Base-by-base conservation (phyloP, 2,888 invertebrate species). In the Apodemia hepburni region DNA sequence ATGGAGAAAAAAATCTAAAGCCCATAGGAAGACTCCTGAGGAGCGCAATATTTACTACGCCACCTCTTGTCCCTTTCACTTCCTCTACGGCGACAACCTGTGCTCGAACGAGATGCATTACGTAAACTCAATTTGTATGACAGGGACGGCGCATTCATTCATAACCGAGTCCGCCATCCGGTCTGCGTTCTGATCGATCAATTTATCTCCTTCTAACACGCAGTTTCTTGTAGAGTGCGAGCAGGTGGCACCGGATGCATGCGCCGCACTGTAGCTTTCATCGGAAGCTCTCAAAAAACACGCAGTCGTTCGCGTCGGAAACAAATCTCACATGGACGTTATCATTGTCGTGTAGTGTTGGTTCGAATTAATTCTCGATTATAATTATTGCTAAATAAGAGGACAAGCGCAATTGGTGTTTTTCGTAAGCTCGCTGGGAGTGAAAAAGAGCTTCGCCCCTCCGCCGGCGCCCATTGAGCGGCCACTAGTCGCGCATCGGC, bases 91-190 rank as follows among this genome's bases (percentile, higher is more conserved):
- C 84, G 88, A 86, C 90, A 89, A 89, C 90, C 85, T 86, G 87
- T 73, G 82, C 69, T 68, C 71, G 82, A 87, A 76, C 74, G 87
- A 84, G 87, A 86, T 75, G 65, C 70, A 72, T 71, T 75, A 79
- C 74, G 75, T 72, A 70, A 75, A 74, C 70, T 71, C 38, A 68
- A 68, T 69, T 66, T 64, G 83, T 69, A 64, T 72, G 84, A 90
- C 76, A 79, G 75, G 81, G 91, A 91, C 77, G 73, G 82, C 75
- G 71, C 82, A 91, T 91, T 90, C 91, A 91, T 91, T 91, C 91
- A 91, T 91, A 88, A 91, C 87, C 79, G 84, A 87, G 88, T 85
- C 87, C 79, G 85, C 89, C 89, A 90, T 91, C 89, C 88, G 90
- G 89, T 87, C 88, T 85, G 80, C 79, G 84, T 79, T 82, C 82